Evolutionary conservation across 1,140 invertebrate genomes (phyloP).

Genomic region (Spodoptera litura): DNA sequence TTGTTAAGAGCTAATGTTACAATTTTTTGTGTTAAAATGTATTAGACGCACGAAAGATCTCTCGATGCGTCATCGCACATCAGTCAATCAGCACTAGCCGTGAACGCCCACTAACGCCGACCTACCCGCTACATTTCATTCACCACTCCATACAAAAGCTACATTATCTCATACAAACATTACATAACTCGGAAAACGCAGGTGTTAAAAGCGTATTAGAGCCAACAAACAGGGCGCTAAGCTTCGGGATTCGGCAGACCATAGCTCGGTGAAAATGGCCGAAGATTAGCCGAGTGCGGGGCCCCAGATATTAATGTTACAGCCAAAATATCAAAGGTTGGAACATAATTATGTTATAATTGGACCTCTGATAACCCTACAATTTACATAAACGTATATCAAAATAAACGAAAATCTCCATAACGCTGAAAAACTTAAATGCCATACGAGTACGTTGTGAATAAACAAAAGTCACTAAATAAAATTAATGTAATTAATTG

Average conservation of each 20-base stretch:
- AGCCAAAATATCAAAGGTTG: conserved; percentile 65
- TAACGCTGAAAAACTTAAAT: conserved; percentile 25
- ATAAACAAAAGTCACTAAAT: conserved; percentile 35
- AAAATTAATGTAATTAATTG: conserved; percentile 41
- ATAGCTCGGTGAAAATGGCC: conserved; percentile 72
- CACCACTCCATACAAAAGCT: conserved; percentile 70
- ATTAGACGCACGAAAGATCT: background rate
- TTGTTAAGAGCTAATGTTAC: conserved; percentile 10
- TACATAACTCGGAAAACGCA: conserved; percentile 77
- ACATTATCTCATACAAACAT: conserved; percentile 76
- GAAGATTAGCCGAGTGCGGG: conserved; percentile 77
- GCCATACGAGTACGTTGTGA: background rate
- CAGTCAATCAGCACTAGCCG: conserved; percentile 62
- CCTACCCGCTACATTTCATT: conserved; percentile 61
- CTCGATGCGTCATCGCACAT: conserved; percentile 49
- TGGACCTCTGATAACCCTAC: conserved; percentile 51
- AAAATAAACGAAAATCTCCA: conserved; percentile 31
- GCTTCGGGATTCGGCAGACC: conserved; percentile 76
- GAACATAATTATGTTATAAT: conserved; percentile 71
- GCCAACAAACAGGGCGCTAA: conserved; percentile 82
- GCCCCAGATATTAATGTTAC: conserved; percentile 71
- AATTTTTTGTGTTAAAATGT: conserved; percentile 18
- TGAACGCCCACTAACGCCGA: conserved; percentile 51
- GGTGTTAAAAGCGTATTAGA: conserved; percentile 84
- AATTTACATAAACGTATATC: conserved; percentile 47